These are phyloP conservation scores for Sardina pilchardus DNA, from an alignment of 2,113 vertebrate genomes.

Conservation along the genomic window DNA sequence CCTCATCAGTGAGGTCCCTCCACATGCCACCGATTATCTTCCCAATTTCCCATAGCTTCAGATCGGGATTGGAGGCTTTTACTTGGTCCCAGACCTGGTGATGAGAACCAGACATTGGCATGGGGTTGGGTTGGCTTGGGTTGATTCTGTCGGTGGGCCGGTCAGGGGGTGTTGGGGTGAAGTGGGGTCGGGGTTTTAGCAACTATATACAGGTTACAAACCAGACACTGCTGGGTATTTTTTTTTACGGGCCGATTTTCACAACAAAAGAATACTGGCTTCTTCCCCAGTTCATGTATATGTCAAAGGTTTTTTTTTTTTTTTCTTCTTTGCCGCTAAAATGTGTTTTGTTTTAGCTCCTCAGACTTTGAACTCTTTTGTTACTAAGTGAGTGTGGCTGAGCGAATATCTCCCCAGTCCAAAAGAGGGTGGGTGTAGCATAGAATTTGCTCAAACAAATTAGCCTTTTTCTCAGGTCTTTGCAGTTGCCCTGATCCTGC, in stretches of 20 bases:
- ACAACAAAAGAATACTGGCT: neutral
- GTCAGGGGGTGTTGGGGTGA: neutral
- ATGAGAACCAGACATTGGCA: slow-evolving; percentile 11
- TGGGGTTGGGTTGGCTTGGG: neutral
- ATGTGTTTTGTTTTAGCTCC: neutral
- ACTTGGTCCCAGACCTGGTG: slow-evolving; percentile 99
- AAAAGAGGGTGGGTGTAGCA: neutral
- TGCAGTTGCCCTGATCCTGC: neutral
- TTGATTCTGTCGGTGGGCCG: neutral
- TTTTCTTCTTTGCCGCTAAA: neutral
- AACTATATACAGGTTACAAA: neutral
- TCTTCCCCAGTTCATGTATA: neutral
- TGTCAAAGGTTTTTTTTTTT: neutral
- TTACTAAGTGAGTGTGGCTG: neutral
- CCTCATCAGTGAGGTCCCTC: slow-evolving; percentile 98
- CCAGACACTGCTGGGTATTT: neutral
- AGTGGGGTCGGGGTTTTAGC: neutral
- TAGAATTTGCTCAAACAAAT: neutral
- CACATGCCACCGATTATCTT: slow-evolving; percentile 99
- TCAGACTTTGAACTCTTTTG: neutral
- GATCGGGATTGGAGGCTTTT: slow-evolving; percentile 98
- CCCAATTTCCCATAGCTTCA: slow-evolving; percentile 99
- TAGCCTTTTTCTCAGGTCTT: neutral
- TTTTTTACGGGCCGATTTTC: slow-evolving; percentile 2
- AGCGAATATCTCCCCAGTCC: neutral